Conservation (phyloP, 1,140 invertebrate species). For the Hetaerina americana region DNA sequence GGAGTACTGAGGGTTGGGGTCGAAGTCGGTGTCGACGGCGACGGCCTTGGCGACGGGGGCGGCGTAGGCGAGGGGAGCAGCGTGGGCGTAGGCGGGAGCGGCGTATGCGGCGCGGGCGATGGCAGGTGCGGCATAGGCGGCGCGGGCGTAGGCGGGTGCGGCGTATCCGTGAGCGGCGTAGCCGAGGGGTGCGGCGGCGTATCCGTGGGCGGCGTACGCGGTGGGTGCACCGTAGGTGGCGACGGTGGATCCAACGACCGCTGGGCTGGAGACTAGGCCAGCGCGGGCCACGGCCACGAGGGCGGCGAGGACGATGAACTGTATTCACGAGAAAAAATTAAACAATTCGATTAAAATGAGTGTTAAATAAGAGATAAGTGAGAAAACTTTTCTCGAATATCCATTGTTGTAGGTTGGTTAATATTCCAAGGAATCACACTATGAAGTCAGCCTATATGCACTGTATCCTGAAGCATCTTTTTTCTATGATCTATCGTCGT, state of each 20-base stretch:
- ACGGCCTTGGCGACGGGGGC: slow-evolving; percentile 14
- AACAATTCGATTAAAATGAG: not conserved
- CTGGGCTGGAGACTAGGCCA: slow-evolving; percentile 7
- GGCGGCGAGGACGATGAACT: slow-evolving; percentile 10
- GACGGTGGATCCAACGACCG: not conserved
- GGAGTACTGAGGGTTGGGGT: slow-evolving; percentile 27
- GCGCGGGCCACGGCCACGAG: slow-evolving; percentile 10
- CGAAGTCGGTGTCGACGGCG: slow-evolving; percentile 26
- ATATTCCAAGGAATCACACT: too few species aligned
- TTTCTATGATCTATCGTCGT: too few species aligned
- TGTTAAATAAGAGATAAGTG: too few species aligned
- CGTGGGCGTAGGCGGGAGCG: slow-evolving; percentile 7
- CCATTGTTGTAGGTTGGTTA: too few species aligned
- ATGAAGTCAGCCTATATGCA: too few species aligned
- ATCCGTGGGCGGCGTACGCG: slow-evolving; percentile 15
- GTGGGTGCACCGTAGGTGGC: slow-evolving; percentile 6
- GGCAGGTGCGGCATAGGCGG: slow-evolving; percentile 4
- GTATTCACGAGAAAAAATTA: not conserved
- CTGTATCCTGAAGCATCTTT: too few species aligned
- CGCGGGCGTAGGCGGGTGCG: slow-evolving; percentile 14
- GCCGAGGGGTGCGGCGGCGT: slow-evolving; percentile 16
- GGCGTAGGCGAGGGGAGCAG: slow-evolving; percentile 5
- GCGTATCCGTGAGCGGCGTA: slow-evolving; percentile 16
- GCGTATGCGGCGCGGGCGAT: slow-evolving; percentile 18
- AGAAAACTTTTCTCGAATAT: too few species aligned